A percentile compares a stretch with the other conserved stretches of the same genome.
Evolutionary conservation across 92 coral and sea anemone genomes (phyloP).

Genomic region (Porites divaricata): DNA sequence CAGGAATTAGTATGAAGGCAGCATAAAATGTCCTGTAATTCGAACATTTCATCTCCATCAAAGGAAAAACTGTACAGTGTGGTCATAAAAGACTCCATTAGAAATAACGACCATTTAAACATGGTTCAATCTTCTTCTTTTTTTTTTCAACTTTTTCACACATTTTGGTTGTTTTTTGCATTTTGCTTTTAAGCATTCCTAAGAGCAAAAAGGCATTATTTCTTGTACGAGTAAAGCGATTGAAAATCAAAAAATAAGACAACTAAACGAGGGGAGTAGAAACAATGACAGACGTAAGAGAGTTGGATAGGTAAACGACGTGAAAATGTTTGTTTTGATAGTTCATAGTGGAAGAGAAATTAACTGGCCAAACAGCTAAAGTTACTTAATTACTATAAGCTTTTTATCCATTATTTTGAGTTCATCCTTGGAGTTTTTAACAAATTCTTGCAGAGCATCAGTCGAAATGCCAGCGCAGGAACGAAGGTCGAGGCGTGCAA

Average conservation of each 20-base stretch:
- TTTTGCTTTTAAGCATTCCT: background rate
- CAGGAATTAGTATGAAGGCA: no score
- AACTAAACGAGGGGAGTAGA: background rate
- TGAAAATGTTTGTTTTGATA: background rate
- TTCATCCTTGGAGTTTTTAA: constrained; percentile 54
- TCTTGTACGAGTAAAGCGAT: background rate
- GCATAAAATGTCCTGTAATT: no score
- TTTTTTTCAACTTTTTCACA: no score
- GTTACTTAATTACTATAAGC: constrained; percentile 54
- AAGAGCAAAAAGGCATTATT: background rate
- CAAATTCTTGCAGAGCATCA: constrained; percentile 74
- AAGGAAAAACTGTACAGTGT: no score
- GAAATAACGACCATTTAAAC: no score
- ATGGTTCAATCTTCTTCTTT: no score
- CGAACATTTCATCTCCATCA: no score
- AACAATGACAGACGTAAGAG: background rate
- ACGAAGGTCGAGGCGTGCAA: constrained; percentile 82
- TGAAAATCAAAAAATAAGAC: no score
- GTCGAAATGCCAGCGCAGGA: constrained; percentile 75
- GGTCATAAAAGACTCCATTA: no score
- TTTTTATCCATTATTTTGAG: constrained; percentile 77
- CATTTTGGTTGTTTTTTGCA: background rate
- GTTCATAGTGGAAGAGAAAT: background rate
- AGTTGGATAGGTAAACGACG: background rate
- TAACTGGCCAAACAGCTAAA: background rate